A percentile compares a stretch with the other conserved stretches of the same genome.
Conservation (phyloP, 2,888 invertebrate genomes). For the Actias luna region DNA sequence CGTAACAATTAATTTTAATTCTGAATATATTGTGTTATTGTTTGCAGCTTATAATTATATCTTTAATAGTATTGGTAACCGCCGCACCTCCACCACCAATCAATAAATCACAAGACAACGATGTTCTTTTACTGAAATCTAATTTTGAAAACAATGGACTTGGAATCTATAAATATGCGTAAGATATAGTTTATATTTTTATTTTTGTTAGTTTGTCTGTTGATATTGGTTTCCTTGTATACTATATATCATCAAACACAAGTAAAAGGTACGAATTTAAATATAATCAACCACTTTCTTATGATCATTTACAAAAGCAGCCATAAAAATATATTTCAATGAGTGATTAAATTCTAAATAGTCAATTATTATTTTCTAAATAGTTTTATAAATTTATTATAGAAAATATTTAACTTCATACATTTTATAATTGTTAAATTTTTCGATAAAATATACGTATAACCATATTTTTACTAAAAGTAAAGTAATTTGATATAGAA, state of each 20-base stretch:
- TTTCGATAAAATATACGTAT: too few species aligned
- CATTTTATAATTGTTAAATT: too few species aligned
- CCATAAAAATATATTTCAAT: too few species aligned
- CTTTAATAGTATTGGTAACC: not conserved
- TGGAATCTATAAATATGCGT: slow-evolving; percentile 10
- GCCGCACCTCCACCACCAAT: not conserved
- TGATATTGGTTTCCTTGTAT: not conserved
- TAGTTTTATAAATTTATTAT: too few species aligned
- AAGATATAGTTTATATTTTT: not conserved
- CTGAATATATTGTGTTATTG: too few species aligned
- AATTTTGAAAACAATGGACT: slow-evolving; percentile 22
- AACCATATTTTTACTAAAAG: too few species aligned
- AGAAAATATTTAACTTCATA: too few species aligned
- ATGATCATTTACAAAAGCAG: not conserved
- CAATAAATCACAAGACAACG: not conserved
- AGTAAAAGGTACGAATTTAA: not conserved
- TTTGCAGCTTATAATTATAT: too few species aligned
- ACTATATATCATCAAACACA: not conserved
- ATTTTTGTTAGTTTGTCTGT: not conserved
- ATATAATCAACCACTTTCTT: not conserved
- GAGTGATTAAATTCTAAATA: too few species aligned
- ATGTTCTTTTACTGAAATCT: slow-evolving; percentile 12
- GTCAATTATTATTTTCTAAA: too few species aligned
- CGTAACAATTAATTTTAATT: too few species aligned
- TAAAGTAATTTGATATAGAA: too few species aligned